A percentile compares a stretch with the other conserved stretches of the same genome.
Conservation (phyloP, 2,113 vertebrate species). For the Eurystomus gularis region DNA sequence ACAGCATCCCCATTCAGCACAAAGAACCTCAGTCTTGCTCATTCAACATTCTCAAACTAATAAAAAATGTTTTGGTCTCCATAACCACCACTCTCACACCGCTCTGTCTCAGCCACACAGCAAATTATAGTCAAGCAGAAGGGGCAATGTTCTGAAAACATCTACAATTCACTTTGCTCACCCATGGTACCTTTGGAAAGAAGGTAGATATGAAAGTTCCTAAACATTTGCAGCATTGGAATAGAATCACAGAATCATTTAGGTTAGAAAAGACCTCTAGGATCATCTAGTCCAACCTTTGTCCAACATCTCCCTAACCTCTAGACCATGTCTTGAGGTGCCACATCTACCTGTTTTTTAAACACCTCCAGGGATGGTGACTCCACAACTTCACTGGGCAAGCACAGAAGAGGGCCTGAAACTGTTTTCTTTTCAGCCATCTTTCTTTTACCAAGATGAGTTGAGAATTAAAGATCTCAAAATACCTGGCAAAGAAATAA, state of each 20-base stretch:
- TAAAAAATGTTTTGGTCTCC: neutral
- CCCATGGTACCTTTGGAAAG: neutral
- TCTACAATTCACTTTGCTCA: neutral
- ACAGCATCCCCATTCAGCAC: neutral
- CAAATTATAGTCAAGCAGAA: neutral
- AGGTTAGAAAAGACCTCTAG: too few species aligned
- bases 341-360: too few species aligned
- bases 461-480: neutral
- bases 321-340: too few species aligned
- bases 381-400: too few species aligned
- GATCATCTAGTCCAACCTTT: too few species aligned
- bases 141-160: neutral
- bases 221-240: neutral
- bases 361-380: too few species aligned
- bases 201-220: neutral
- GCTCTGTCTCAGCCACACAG: neutral
- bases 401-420: too few species aligned
- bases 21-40: neutral
- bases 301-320: too few species aligned
- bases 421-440: neutral
- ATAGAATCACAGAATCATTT: too few species aligned
- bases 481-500: neutral
- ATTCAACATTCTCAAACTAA: neutral
- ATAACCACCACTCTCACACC: neutral
- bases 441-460: neutral